phyloP scores from a whole-genome alignment of 2,888 invertebrate genomes.

The Drosophila borborema region DNA sequence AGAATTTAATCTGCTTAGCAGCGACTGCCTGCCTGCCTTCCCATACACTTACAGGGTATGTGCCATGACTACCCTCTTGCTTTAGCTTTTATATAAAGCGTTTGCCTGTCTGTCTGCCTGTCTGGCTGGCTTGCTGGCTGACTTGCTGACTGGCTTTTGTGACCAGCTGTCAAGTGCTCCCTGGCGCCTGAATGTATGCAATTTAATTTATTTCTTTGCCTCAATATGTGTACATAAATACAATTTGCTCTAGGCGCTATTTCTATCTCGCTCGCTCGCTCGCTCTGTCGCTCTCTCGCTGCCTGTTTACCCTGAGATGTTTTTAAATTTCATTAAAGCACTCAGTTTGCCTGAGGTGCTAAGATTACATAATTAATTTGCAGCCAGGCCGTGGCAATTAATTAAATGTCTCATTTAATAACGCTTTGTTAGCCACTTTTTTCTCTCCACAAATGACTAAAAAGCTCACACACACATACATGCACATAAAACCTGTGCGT shows the following conservation, averaged over 20 bases:
- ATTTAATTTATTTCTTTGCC: conserved; percentile 73
- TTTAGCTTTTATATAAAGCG: not conserved
- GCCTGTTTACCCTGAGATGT: not conserved
- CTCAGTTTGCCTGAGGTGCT: conserved; percentile 70
- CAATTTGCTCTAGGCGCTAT: conserved; percentile 38
- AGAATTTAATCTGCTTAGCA: not conserved
- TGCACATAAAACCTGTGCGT: conserved; percentile 50
- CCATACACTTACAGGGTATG: not conserved
- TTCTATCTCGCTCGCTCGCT: conserved; percentile 1
- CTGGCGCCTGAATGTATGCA: conserved; percentile 57
- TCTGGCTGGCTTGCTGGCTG: conserved; percentile 43
- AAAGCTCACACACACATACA: conserved; percentile 49
- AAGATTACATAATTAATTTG: conserved; percentile 81
- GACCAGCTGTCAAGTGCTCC: conserved; percentile 71
- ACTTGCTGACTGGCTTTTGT: conserved; percentile 57
- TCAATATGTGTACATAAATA: conserved; percentile 37
- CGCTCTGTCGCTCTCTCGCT: too few species aligned
- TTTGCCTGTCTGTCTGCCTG: conserved; percentile 38
- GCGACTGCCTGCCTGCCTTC: not conserved
- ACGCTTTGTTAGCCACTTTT: conserved; percentile 78
- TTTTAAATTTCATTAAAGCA: conserved; percentile 72
- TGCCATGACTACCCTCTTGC: conserved; percentile 22
- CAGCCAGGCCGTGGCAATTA: conserved; percentile 72
- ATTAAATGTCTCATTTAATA: conserved; percentile 82
- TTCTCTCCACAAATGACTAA: conserved; percentile 64